Base-by-base conservation (phyloP, 1,140 invertebrate species). In the Listronotus bonariensis region DNA sequence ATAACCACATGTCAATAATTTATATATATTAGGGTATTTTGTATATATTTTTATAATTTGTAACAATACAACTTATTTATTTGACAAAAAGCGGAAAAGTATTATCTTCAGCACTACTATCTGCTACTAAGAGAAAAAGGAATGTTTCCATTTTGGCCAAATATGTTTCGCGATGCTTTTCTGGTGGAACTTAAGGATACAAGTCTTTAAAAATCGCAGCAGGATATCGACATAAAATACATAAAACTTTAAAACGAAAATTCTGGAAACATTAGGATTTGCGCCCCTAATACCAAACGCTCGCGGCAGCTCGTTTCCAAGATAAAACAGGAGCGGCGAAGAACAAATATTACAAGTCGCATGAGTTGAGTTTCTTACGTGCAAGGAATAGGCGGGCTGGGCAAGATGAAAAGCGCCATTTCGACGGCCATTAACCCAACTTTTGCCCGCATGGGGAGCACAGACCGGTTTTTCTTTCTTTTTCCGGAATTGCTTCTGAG, bases 361-460 rank as follows among this genome's bases (percentile, higher is more conserved):
- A 74, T 76, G 75, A 76, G 75, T 76, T 76, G 75, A 74, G 75
- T 76, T 76, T 67, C 76, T 77, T 77, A 77, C 74, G 76, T 77
- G 76, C 74, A 70, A 70, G 73, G 72, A 76, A 76, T 77, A 71
- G 72, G 76, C 73, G 73, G 74, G 74, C 73, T 71, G 72, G 69
- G 70, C 76, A 77, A 77, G 76, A 77, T 74, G 76, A 73, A 77
- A 75, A 77, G 74, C 73, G 73, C 74, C 74, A 77, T 77, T 77
- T 65, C 73, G 63, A 69, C 60, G 64, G 70, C 76, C 76, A 75
- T 77, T 77, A 77, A 76, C 74, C 76, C 72, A 75, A 76, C 74
- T 75, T 70, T 58, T 67, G 65, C 68, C 67, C 69, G 73, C 74
- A 75, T 75, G 11, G 72, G 69, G 70, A 72, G 74, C 72, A 63